Conservation (phyloP, 2,888 invertebrate species). For the Andricus curvator region DNA sequence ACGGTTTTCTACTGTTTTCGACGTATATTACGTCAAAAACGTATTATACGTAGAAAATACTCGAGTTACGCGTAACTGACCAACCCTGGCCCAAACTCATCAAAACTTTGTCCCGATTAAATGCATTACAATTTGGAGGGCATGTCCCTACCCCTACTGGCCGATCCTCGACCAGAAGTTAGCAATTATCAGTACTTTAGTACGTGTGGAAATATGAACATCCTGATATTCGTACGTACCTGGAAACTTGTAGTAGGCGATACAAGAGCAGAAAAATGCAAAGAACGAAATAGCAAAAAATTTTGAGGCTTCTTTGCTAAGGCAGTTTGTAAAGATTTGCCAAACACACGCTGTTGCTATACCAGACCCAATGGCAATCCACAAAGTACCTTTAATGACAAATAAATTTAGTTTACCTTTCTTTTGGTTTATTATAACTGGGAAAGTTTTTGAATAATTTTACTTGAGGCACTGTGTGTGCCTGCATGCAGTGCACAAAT, state of each 20-base stretch:
- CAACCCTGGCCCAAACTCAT: no score
- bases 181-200: no score
- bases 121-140: no score
- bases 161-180: no score
- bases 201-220: no score
- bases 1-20: no score
- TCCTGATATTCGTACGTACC: no score
- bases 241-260: neutral
- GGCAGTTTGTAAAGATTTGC: neutral
- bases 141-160: no score
- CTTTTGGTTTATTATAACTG: neutral
- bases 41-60: no score
- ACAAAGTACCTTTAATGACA: neutral
- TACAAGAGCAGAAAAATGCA: constrained; percentile 13
- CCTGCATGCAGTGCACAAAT: constrained; percentile 70
- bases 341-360: neutral
- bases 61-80: no score
- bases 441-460: constrained; percentile 23
- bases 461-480: constrained; percentile 55
- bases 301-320: neutral
- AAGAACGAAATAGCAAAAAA: neutral
- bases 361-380: neutral
- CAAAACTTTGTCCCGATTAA: no score
- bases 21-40: no score
- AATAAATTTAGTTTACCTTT: neutral